These are phyloP conservation scores for Drosophila saltans DNA, from an alignment of 1,140 invertebrate genomes.

Conservation along the genomic window DNA sequence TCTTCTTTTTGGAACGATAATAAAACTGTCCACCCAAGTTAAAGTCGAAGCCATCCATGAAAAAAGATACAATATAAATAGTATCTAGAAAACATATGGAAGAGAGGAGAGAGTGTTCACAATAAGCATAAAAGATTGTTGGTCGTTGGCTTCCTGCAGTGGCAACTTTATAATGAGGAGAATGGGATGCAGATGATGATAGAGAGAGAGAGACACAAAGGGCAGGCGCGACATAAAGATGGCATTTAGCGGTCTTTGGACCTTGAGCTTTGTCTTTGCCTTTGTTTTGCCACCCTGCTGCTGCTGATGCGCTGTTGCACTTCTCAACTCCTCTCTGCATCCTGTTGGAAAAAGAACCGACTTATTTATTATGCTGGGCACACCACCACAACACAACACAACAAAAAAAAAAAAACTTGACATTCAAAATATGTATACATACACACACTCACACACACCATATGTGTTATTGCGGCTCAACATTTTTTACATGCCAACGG, in stretches of 20 bases:
- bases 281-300: constrained; percentile 12
- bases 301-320: constrained; percentile 19
- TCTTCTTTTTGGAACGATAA: constrained; percentile 31
- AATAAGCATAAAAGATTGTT: constrained; percentile 25
- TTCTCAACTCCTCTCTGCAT: constrained; percentile 35
- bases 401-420: constrained; percentile 60
- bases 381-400: background rate
- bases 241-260: constrained; percentile 51
- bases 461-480: constrained; percentile 10
- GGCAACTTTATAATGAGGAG: constrained; percentile 25
- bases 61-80: constrained; percentile 40
- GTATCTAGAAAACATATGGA: background rate
- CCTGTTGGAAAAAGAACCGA: constrained; percentile 7
- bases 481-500: constrained; percentile 18
- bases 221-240: background rate
- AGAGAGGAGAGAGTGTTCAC: background rate
- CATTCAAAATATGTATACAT: constrained; percentile 63
- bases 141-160: constrained; percentile 47
- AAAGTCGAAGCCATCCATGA: background rate
- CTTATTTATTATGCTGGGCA: constrained; percentile 44
- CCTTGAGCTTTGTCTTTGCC: constrained; percentile 48
- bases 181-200: constrained; percentile 7
- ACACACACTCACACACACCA: too few species aligned
- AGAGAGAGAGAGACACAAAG: constrained; percentile 44
- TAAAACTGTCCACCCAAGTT: constrained; percentile 47